Evolutionary conservation across 1,140 invertebrate species (phyloP), one percentile per base, ranked within the genome.

Genomic region (Thaumatotibia leucotreta): DNA sequence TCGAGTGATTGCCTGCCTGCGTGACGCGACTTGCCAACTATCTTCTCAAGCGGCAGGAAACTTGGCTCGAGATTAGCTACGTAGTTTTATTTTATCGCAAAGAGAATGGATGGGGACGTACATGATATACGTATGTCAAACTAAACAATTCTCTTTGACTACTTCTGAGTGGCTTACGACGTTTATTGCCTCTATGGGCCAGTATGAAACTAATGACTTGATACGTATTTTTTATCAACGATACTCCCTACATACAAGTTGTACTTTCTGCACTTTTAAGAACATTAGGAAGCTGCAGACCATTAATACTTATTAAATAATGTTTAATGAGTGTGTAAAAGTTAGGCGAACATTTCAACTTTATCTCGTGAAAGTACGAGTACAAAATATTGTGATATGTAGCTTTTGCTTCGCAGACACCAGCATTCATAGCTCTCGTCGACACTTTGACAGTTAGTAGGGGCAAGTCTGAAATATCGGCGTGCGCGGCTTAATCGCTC

Each of bases 401-500:
- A 63, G 64, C 49, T 65, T 52, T 54, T 33, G 61, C 62, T 58
- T 62, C 52, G 58, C 52, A 62, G 63, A 45, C 68, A 65, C 65
- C 72, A 49, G 66, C 71, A 69, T 72, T 67, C 75, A 79, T 77
- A 77, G 72, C 73, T 75, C 71, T 78, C 73, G 75, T 64, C 79
- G 77, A 82, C 77, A 83, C 79, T 88, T 85, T 88, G 88, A 88
- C 86, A 90, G 85, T 88, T 88, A 86, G 86, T 86, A 86, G 80
- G 82, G 86, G 83, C 80, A 82, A 89, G 86, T 88, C 84, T 89
- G 85, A 89, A 88, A 86, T 90, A 87, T 88, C 85, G 85, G 80
- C 84, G 84, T 86, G 74, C 83, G 86, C 88, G 85, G 86, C 85
- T 89, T 90, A 89, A 90, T 90, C 88, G 86, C 82, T 89, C 83